Percentiles rank a stretch among this genome's conserved stretches.
Conservation (phyloP, 2,797 vertebrate species). For the Chelidonichthys spinosus region DNA sequence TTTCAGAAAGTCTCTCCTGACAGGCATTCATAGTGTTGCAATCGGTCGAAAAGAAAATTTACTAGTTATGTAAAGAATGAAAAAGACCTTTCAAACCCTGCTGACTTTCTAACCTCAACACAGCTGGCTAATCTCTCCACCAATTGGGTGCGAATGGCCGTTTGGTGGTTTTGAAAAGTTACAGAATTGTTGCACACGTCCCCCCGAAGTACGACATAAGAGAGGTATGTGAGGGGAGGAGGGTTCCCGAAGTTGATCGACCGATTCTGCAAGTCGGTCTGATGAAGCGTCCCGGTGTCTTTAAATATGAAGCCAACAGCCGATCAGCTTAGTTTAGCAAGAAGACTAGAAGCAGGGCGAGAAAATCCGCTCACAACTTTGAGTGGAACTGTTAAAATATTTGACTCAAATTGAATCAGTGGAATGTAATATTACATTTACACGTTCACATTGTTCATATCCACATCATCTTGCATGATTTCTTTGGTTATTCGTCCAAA, state of each 20-base stretch:
- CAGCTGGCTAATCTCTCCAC: neutral
- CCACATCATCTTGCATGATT: neutral
- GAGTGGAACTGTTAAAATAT: no score
- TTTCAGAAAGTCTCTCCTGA: neutral
- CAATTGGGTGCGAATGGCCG: neutral
- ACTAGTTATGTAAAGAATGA: neutral
- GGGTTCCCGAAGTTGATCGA: neutral
- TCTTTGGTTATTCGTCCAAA: neutral
- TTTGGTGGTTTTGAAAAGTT: neutral
- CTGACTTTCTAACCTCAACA: neutral
- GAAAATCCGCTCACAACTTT: neutral
- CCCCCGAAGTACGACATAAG: accelerated
- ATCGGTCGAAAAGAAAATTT: neutral
- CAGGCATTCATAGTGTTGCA: neutral
- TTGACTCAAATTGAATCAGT: no score
- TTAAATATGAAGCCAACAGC: neutral
- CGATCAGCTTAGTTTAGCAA: neutral
- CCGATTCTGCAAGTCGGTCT: neutral
- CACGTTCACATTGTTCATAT: neutral
- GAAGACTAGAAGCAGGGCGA: neutral
- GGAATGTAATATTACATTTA: neutral
- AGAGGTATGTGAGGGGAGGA: neutral
- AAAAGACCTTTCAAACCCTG: neutral
- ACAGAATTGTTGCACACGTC: neutral
- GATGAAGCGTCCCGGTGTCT: neutral